A percentile compares a stretch with the other conserved stretches of the same genome.
Evolutionary conservation across 2,888 invertebrate genomes (phyloP).

Genomic region (Perdita meconis): DNA sequence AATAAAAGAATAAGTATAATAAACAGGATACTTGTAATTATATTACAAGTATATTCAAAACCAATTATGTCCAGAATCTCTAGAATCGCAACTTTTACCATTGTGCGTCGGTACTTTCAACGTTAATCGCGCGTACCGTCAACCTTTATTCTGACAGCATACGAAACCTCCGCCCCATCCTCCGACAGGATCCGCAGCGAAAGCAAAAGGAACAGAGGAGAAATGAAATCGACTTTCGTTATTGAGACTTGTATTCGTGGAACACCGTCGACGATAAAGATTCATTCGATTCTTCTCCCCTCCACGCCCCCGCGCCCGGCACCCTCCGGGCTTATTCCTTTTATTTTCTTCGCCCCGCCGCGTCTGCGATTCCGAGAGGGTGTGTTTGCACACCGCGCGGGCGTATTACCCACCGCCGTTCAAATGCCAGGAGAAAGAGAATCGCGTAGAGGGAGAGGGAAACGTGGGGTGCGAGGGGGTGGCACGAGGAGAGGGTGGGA

Average conservation of each 20-base stretch:
- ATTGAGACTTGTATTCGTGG: constrained; percentile 62
- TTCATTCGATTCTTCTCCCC: constrained; percentile 63
- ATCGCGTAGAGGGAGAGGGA: not conserved
- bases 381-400: constrained; percentile 59
- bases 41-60: too few relatives aligned
- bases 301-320: not conserved
- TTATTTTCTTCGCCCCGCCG: constrained; percentile 45
- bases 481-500: constrained; percentile 11
- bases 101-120: too few relatives aligned
- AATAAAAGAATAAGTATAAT: too few relatives aligned
- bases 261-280: constrained; percentile 66
- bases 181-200: not conserved
- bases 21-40: too few relatives aligned
- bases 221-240: constrained; percentile 69
- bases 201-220: constrained; percentile 57
- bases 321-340: constrained; percentile 56
- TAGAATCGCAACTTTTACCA: too few relatives aligned
- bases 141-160: not conserved
- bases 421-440: constrained; percentile 24
- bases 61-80: too few relatives aligned
- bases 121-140: constrained; percentile 29
- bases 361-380: constrained; percentile 35
- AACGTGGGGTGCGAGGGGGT: not conserved
- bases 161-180: constrained; percentile 15
- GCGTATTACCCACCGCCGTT: constrained; percentile 44